Evolutionary conservation across 92 coral and sea anemone species (phyloP).

Genomic region (Zoanthus sansibaricus): DNA sequence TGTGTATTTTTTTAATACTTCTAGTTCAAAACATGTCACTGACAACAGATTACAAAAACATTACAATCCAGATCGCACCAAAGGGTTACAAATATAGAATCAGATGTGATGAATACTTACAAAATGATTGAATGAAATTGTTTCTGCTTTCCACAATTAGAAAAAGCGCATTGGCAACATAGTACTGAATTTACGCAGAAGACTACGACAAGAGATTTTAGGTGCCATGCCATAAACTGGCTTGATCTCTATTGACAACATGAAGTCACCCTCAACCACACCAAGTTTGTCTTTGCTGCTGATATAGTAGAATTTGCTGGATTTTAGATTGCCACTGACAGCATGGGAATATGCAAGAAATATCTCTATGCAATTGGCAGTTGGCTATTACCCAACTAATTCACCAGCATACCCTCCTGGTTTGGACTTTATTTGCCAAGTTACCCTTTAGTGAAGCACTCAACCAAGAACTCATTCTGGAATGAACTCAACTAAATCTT

Average conservation of each 20-base stretch:
- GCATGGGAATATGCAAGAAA: not conserved
- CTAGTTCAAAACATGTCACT: no score
- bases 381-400: no score
- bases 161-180: conserved; percentile 35
- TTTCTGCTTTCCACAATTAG: conserved; percentile 1
- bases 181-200: not conserved
- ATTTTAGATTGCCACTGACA: not conserved
- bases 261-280: not conserved
- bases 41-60: no score
- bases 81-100: conserved; percentile 36
- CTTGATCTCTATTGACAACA: conserved; percentile 25
- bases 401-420: no score
- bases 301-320: not conserved
- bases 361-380: not conserved
- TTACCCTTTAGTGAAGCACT: no score
- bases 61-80: conserved; percentile 29
- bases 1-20: no score
- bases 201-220: not conserved
- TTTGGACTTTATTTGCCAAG: no score
- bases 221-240: not conserved
- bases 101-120: conserved; percentile 43
- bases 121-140: conserved; percentile 16
- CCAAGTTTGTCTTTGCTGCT: not conserved
- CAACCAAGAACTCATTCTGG: no score
- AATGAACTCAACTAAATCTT: no score